phyloP scores from a whole-genome alignment of 2,888 invertebrate genomes.

The Icerya purchasi region DNA sequence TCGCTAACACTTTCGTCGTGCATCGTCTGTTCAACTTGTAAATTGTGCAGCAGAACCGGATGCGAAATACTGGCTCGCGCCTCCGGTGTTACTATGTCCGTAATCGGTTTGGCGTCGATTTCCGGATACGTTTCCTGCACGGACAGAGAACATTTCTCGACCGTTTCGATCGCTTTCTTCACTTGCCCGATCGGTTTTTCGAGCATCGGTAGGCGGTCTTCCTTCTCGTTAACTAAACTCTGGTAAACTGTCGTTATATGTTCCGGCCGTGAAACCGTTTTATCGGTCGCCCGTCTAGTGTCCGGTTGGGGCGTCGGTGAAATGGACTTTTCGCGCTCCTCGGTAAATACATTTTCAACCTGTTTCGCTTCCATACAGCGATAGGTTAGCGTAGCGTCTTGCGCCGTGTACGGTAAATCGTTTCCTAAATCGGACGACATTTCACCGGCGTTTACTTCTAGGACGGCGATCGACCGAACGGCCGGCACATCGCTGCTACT shows the following conservation, averaged over 20 bases:
- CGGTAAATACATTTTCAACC: constrained; percentile 34
- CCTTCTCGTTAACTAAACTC: constrained; percentile 39
- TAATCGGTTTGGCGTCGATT: constrained; percentile 28
- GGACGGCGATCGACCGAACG: constrained; percentile 36
- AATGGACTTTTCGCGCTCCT: constrained; percentile 38
- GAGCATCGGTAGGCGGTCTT: too few relatives aligned
- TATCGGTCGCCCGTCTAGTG: too few relatives aligned
- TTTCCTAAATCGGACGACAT: constrained; percentile 30
- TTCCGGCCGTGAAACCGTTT: constrained; percentile 36
- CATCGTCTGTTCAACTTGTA: constrained; percentile 31
- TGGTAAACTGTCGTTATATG: constrained; percentile 39
- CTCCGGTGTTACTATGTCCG: constrained; percentile 26
- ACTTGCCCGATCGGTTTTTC: constrained; percentile 32
- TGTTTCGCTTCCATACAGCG: constrained; percentile 41
- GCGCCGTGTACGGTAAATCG: constrained; percentile 31
- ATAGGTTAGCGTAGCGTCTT: constrained; percentile 31
- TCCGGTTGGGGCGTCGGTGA: too few relatives aligned
- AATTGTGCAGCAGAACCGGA: constrained; percentile 28
- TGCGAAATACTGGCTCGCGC: constrained; percentile 26
- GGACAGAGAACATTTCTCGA: constrained; percentile 32
- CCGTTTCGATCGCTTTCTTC: constrained; percentile 29
- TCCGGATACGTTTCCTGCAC: constrained; percentile 27
- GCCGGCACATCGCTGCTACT: too few relatives aligned
- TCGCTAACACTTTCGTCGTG: constrained; percentile 33
- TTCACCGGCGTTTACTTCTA: constrained; percentile 36